Conservation (phyloP, 2,888 invertebrate genomes). For the Caenorhabditis parvicauda region DNA sequence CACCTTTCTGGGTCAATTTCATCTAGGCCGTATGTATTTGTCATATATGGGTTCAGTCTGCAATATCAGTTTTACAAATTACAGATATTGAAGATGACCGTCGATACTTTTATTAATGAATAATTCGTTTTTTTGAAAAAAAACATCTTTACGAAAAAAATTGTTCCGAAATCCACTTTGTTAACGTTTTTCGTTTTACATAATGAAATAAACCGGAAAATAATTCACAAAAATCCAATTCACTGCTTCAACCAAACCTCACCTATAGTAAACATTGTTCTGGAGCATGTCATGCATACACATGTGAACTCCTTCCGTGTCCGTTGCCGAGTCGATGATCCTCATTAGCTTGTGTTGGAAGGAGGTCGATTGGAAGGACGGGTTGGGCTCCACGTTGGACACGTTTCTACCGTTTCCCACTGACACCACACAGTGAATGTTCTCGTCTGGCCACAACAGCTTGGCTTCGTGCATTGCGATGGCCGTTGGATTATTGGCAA, state of each 20-base stretch:
- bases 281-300: constrained; percentile 74
- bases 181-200: no score
- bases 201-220: no score
- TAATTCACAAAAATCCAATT: no score
- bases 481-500: constrained; percentile 75
- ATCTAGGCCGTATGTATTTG: constrained; percentile 77
- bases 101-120: no score
- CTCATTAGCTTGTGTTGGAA: constrained; percentile 38
- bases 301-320: constrained; percentile 81
- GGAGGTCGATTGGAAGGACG: constrained; percentile 28
- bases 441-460: constrained; percentile 77
- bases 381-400: constrained; percentile 37
- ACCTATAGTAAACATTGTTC: constrained; percentile 43
- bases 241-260: background rate
- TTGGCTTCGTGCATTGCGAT: constrained; percentile 84
- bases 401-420: constrained; percentile 74
- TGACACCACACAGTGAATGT: constrained; percentile 78
- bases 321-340: constrained; percentile 81
- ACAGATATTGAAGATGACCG: no score
- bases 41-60: constrained; percentile 83
- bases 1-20: constrained; percentile 72
- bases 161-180: no score
- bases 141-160: background rate
- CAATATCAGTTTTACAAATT: no score
- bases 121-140: constrained; percentile 71